Evolutionary conservation across 2,797 vertebrate species (phyloP), one percentile per base, ranked within the genome.

Genomic region (Anisognathus igniventris): DNA sequence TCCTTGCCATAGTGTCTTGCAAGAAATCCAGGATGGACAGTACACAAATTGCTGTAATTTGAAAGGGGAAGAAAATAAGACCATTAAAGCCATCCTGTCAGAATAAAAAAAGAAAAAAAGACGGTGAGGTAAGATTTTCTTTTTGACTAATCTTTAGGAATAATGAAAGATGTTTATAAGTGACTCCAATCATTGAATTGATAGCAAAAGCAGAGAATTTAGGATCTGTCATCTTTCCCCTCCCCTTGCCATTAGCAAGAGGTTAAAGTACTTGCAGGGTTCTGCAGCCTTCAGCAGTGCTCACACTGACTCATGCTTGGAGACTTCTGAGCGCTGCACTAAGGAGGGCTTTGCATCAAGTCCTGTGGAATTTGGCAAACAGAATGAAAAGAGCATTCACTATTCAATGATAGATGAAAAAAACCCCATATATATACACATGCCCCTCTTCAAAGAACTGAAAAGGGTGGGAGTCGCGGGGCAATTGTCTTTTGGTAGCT

Each of bases 191-290:
- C 40, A 54, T 83, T 50, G 21, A 72, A 65, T 7, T 75, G 51
- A 30, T 30, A 72, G 45, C 21, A 90, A 74, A 87, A 65, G 45
- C 51, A 51, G 50, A 65, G 54, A 42, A 39, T 83, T 78, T 54
- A 68, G 47, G 10, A 47, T 71, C 31, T 71, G 23, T 30, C 1
- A 0, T 35, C 1, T 27, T 6, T 5, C 1, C 4, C 4, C 5
- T 8, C 5, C 3, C 6, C 7, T 19, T 45, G 18, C 31, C 23
- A 5, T 65, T 47, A 50, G 10, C 28, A 64, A 82, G 50, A 68
- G 42, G 47, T 74, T 92, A 50, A 86, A 93, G 65, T 47, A 51
- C 28, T 57, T 65, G 68, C 14, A 48, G 37, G 22, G 21, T 48
- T 86, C 58, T 95, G 62, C 79, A 80, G 1, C 42, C 31, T 81